phyloP scores from a whole-genome alignment of 1,140 invertebrate genomes.

The Sitobion miscanthi region DNA sequence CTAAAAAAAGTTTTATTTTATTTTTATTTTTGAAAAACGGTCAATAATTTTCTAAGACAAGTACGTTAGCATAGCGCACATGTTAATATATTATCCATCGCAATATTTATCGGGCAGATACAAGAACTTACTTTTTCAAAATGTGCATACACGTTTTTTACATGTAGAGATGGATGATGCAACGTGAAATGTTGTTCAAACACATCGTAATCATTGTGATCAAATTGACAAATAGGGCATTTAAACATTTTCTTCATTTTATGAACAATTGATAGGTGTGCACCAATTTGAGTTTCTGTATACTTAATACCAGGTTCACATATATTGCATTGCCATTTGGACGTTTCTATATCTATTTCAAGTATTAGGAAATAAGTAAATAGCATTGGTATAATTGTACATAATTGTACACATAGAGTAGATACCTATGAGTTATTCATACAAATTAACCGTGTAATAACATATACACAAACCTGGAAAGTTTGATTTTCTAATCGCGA shows the following conservation, averaged over 20 bases:
- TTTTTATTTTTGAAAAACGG: not conserved
- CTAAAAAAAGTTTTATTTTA: not conserved
- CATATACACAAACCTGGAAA: not conserved
- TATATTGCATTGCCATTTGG: conserved; percentile 30
- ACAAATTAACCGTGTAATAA: not conserved
- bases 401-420: not conserved
- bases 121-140: conserved; percentile 17
- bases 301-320: conserved; percentile 1
- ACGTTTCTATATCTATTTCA: no score
- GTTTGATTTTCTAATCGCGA: not conserved
- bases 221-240: conserved; percentile 11
- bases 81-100: not conserved
- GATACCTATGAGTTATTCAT: not conserved
- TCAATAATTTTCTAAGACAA: not conserved
- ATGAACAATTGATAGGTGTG: not conserved
- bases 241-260: conserved; percentile 8
- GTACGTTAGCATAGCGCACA: not conserved
- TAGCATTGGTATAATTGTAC: not conserved
- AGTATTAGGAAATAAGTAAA: not conserved
- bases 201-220: not conserved
- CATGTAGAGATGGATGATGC: not conserved
- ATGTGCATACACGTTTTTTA: not conserved
- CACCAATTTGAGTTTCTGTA: not conserved
- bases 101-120: no score
- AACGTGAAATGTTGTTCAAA: conserved; percentile 25